A percentile compares a stretch with the other conserved stretches of the same genome.
Conservation (phyloP, 2,113 vertebrate genomes). For the Rhabdornis inornatus region DNA sequence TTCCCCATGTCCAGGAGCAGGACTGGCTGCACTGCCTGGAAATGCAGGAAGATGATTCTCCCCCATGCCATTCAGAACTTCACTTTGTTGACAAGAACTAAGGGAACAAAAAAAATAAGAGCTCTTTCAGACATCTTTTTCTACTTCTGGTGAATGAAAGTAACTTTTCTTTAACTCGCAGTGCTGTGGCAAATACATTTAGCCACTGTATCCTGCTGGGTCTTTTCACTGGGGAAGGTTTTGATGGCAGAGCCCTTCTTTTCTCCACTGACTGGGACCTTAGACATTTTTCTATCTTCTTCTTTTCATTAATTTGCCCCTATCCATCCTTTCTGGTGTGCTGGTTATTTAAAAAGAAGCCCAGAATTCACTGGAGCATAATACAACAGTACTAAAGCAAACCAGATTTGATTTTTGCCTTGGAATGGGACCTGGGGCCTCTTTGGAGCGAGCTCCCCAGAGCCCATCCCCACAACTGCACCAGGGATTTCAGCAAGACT, state of each 20-base stretch:
- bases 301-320: conserved; percentile 42
- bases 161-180: conserved; percentile 57
- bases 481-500: background rate
- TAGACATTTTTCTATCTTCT: background rate
- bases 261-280: background rate
- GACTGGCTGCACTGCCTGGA: background rate
- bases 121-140: conserved; percentile 2
- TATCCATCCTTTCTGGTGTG: background rate
- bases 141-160: conserved; percentile 37
- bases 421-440: background rate
- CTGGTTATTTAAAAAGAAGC: background rate
- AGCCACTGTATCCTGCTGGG: conserved; percentile 37
- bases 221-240: conserved; percentile 48
- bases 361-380: background rate
- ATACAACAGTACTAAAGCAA: background rate
- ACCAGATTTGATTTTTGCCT: background rate
- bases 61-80: conserved; percentile 28
- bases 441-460: background rate
- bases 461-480: background rate
- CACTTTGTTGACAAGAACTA: conserved; percentile 58
- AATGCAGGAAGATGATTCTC: background rate
- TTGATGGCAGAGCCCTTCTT: conserved; percentile 44
- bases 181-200: conserved; percentile 28
- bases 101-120: conserved; percentile 36
- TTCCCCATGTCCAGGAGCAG: background rate